Conservation (phyloP, 2,113 vertebrate species). For the Cromileptes altivelis region DNA sequence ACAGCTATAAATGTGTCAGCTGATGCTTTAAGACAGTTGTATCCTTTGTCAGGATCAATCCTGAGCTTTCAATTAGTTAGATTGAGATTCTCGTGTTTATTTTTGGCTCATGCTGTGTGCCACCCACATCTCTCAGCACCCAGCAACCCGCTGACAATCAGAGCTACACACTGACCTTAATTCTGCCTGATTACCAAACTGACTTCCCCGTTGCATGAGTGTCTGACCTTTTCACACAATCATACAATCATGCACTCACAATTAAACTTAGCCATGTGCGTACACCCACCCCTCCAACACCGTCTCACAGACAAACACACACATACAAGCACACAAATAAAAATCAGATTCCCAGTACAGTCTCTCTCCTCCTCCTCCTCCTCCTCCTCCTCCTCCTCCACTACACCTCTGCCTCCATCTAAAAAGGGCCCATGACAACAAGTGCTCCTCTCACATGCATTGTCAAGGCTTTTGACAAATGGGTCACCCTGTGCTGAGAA, state of each 20-base stretch:
- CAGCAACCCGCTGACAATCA: conserved; percentile 31
- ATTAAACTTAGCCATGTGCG: conserved; percentile 22
- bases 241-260: conserved; percentile 32
- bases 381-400: not conserved
- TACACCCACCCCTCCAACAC: not conserved
- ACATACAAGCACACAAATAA: conserved; percentile 8
- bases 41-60: not conserved
- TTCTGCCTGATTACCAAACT: conserved; percentile 62
- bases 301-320: not conserved
- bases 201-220: conserved; percentile 26
- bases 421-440: conserved; percentile 29
- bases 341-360: conserved; percentile 33
- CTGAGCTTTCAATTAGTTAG: not conserved
- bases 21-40: not conserved
- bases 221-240: conserved; percentile 65
- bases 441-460: conserved; percentile 32
- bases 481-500: conserved; percentile 53
- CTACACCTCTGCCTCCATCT: conserved; percentile 7
- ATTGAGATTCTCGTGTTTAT: conserved; percentile 41
- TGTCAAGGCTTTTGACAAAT: conserved; percentile 38
- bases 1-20: not conserved
- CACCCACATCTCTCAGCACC: conserved; percentile 23
- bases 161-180: conserved; percentile 55
- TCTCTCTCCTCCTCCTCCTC: not conserved
- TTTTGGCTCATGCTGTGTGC: conserved; percentile 7